Percentiles rank a stretch among this genome's conserved stretches.
These are phyloP conservation scores for Archilochus colubris DNA, from an alignment of 2,113 vertebrate genomes.

Conservation along the genomic window DNA sequence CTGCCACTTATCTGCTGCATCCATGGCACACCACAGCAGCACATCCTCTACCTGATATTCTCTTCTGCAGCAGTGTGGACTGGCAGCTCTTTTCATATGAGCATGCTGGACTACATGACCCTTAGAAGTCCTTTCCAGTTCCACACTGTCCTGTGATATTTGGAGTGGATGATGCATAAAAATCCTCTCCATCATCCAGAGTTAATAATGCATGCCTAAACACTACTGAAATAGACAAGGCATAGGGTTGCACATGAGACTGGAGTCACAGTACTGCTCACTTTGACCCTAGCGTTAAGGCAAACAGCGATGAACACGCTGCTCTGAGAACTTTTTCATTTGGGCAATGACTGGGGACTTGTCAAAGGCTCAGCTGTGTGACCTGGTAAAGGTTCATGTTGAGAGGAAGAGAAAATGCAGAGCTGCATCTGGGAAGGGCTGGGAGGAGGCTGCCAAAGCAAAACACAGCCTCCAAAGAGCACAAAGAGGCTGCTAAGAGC, in stretches of 20 bases:
- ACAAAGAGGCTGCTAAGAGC: background rate
- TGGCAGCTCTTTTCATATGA: background rate
- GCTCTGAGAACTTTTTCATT: background rate
- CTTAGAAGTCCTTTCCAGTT: background rate
- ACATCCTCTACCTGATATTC: background rate
- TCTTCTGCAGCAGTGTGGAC: background rate
- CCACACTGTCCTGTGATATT: background rate
- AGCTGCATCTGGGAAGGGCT: background rate
- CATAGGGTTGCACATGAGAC: background rate
- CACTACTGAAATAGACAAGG: background rate
- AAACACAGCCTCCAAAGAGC: rapidly evolving
- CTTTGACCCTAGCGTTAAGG: background rate
- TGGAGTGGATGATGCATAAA: background rate
- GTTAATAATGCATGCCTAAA: background rate
- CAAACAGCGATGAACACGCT: background rate
- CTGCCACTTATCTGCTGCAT: background rate
- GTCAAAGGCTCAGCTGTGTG: background rate
- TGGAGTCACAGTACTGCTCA: rapidly evolving
- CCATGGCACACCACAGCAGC: rapidly evolving
- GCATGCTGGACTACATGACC: rapidly evolving
- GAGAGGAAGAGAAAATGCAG: background rate
- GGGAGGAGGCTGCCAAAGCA: background rate
- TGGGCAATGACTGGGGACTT: background rate
- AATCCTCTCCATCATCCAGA: background rate
- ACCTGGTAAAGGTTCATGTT: background rate